phyloP scores from a whole-genome alignment of 2,113 vertebrate genomes.

The Myrmophylax atrothorax region DNA sequence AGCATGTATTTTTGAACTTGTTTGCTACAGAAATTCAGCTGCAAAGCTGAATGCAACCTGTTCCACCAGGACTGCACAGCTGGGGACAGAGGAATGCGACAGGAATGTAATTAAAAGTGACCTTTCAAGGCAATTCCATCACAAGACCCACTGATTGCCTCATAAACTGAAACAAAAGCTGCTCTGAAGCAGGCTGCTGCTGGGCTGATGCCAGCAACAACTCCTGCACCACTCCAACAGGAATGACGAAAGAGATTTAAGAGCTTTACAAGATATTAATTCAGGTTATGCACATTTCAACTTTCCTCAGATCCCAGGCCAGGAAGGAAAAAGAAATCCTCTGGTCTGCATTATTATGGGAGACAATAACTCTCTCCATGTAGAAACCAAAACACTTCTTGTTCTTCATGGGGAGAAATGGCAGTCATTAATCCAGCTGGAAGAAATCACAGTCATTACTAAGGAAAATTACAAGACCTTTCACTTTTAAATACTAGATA shows the following conservation, averaged over 20 bases:
- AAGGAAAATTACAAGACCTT: conserved; percentile 62
- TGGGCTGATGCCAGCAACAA: neutral
- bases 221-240: neutral
- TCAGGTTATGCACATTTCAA: neutral
- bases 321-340: neutral
- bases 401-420: neutral
- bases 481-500: conserved; percentile 58
- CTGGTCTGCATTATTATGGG: neutral
- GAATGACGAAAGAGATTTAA: neutral
- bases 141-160: conserved; percentile 1
- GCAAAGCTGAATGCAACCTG: neutral
- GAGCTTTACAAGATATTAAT: neutral
- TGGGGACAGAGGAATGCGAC: neutral
- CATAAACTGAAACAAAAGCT: conserved; percentile 27
- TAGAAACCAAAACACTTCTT: conserved; percentile 19
- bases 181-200: neutral
- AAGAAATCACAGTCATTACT: conserved; percentile 66
- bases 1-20: neutral
- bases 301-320: neutral
- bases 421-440: conserved; percentile 33
- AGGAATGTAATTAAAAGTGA: neutral
- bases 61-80: neutral
- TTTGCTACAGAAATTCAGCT: neutral
- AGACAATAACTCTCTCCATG: conserved; percentile 27
- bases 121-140: neutral